These are phyloP conservation scores for Galbula dea DNA, from an alignment of 2,113 vertebrate genomes.

Conservation along the genomic window DNA sequence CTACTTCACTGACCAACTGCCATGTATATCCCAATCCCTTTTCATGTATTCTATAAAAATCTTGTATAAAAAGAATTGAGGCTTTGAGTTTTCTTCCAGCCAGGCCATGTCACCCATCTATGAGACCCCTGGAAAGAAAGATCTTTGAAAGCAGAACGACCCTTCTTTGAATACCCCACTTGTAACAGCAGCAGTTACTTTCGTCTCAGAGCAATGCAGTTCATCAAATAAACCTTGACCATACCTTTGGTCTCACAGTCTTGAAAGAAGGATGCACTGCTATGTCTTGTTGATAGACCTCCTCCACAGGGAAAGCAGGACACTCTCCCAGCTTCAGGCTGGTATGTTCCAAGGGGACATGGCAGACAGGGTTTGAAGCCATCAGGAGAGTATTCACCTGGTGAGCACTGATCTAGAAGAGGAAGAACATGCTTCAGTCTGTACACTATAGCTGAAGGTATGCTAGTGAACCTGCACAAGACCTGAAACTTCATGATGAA, in stretches of 20 bases:
- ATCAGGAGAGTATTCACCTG: conserved; percentile 87
- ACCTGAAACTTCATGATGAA: not conserved
- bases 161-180: not conserved
- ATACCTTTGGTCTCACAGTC: conserved; percentile 96
- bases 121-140: not conserved
- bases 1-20: not conserved
- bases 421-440: not conserved
- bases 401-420: conserved; percentile 83
- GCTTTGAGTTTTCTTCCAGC: not conserved
- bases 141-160: not conserved
- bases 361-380: conserved; percentile 88
- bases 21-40: not conserved
- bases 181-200: not conserved
- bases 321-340: conserved; percentile 88
- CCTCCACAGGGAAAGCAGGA: conserved; percentile 91
- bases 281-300: conserved; percentile 82
- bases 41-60: not conserved
- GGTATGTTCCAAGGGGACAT: conserved; percentile 87
- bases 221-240: not conserved
- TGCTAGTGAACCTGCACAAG: not conserved
- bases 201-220: rapidly evolving
- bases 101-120: not conserved
- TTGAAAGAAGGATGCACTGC: conserved; percentile 83
- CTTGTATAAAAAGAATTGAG: not conserved
- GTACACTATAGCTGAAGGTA: not conserved